A percentile compares a stretch with the other conserved stretches of the same genome.
Evolutionary conservation across 35 echinoderm and acorn worm species (phyloP).

Genomic region (Strongylocentrotus purpuratus): DNA sequence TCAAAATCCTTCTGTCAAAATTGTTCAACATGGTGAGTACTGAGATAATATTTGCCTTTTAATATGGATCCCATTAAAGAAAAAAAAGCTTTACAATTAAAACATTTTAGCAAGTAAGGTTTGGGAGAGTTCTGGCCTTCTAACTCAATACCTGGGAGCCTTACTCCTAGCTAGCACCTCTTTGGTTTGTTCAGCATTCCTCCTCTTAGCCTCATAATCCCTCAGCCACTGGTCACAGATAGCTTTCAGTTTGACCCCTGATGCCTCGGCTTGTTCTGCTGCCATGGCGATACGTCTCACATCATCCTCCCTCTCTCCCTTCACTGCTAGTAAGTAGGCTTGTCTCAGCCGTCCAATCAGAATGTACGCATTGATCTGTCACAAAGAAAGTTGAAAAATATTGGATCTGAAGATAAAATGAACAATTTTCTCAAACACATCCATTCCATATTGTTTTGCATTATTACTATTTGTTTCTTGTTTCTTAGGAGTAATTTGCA

Average conservation of each 20-base stretch:
- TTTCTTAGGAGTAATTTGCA: no score
- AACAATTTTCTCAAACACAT: no score
- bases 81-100: no score
- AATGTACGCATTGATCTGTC: slow-evolving; percentile 92
- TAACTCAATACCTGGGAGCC: background rate
- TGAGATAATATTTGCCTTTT: no score
- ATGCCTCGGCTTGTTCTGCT: slow-evolving; percentile 67
- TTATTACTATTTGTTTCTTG: no score
- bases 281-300: slow-evolving; percentile 77
- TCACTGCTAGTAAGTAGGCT: slow-evolving; percentile 93
- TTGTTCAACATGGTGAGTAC: no score
- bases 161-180: slow-evolving; percentile 49
- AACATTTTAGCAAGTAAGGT: no score
- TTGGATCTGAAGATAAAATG: no score
- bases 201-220: slow-evolving; percentile 63
- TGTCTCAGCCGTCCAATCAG: slow-evolving; percentile 87
- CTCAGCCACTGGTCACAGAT: slow-evolving; percentile 94
- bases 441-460: no score
- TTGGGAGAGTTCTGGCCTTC: background rate
- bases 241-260: slow-evolving; percentile 72
- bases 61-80: no score
- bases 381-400: slow-evolving; percentile 20
- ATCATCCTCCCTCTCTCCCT: slow-evolving; percentile 79
- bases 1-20: no score
- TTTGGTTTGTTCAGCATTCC: slow-evolving; percentile 57